Evolutionary conservation across 2,113 vertebrate genomes (phyloP).

Genomic region (Labeo catla): DNA sequence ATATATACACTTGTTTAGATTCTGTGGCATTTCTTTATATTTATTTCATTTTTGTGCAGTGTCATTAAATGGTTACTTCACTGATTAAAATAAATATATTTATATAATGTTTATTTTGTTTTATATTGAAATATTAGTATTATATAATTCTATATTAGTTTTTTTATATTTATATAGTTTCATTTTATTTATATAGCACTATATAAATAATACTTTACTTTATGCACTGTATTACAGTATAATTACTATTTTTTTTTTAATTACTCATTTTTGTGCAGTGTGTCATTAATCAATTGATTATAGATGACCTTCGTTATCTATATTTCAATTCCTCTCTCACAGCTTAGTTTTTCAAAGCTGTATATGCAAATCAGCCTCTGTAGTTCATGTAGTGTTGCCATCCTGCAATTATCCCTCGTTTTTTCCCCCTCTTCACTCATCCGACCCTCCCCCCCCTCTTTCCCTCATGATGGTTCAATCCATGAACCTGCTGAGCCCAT

Average conservation of each 20-base stretch:
- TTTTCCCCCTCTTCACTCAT: neutral
- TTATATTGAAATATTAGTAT: no score
- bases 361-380: neutral
- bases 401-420: slow-evolving; percentile 19
- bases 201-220: neutral
- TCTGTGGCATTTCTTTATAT: no score
- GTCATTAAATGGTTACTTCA: no score
- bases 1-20: neutral
- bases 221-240: neutral
- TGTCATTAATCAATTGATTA: neutral
- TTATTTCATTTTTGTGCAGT: neutral
- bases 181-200: no score
- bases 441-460: neutral
- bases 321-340: neutral
- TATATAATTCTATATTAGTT: neutral
- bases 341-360: neutral
- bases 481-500: slow-evolving; percentile 24
- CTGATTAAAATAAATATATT: no score
- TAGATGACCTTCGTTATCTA: neutral
- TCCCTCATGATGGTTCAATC: slow-evolving; percentile 27
- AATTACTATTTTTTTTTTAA: neutral
- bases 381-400: neutral
- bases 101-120: no score
- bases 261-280: neutral
- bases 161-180: neutral